phyloP scores from a whole-genome alignment of 2,113 vertebrate species.

The Corvus cornix region DNA sequence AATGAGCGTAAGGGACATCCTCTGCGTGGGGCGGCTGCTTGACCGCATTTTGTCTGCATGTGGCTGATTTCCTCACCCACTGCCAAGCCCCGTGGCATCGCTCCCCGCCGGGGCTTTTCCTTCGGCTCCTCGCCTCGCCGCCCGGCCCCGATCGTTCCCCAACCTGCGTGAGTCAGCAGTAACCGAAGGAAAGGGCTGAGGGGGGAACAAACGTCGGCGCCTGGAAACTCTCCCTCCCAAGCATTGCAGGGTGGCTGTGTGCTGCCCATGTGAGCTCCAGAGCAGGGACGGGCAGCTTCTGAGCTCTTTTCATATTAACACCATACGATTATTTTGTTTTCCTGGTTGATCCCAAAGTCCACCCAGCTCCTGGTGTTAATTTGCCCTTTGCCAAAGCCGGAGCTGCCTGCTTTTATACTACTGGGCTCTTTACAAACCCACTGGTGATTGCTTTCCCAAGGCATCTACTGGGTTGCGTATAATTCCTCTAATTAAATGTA shows the following conservation, averaged over 20 bases:
- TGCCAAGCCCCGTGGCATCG: slow-evolving; percentile 64
- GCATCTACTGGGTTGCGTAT: slow-evolving; percentile 61
- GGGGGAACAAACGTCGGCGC: slow-evolving; percentile 6
- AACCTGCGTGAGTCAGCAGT: slow-evolving; percentile 64
- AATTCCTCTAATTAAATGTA: slow-evolving; percentile 80
- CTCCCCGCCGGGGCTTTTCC: slow-evolving; percentile 56
- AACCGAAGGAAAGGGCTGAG: slow-evolving; percentile 39
- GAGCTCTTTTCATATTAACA: slow-evolving; percentile 6
- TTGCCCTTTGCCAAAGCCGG: slow-evolving; percentile 1
- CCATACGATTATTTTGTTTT: background rate
- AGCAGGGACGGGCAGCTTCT: rapidly evolving
- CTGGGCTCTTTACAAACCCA: slow-evolving; percentile 42
- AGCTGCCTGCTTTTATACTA: background rate
- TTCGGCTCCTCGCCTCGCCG: slow-evolving; percentile 15
- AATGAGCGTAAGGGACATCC: slow-evolving; percentile 62
- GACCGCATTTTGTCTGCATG: slow-evolving; percentile 62
- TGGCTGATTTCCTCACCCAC: slow-evolving; percentile 57
- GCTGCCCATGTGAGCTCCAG: background rate
- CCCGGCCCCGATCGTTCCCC: slow-evolving; percentile 38
- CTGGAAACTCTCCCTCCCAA: slow-evolving; percentile 32
- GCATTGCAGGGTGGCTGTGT: background rate
- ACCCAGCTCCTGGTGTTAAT: slow-evolving; percentile 20
- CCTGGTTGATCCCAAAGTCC: slow-evolving; percentile 33
- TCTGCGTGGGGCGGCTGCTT: slow-evolving; percentile 54
- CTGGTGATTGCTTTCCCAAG: slow-evolving; percentile 63